Conservation (phyloP, 92 coral and sea anemone genomes). For the Paramuricea clavata region DNA sequence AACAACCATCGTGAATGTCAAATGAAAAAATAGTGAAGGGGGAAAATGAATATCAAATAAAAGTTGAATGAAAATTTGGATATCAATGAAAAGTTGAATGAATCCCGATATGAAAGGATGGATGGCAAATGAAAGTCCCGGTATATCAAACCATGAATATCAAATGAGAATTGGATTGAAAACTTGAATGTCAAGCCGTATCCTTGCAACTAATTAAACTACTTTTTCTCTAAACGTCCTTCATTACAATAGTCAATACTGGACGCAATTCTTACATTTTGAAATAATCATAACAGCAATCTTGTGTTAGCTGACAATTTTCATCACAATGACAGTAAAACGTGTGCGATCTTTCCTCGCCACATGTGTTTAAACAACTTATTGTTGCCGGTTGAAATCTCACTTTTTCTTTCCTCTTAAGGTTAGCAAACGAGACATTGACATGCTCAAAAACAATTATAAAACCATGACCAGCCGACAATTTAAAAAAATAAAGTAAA, state of each 20-base stretch:
- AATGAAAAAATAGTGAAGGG: too few species aligned
- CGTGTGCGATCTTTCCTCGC: constrained; percentile 15
- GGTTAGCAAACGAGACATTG: background rate
- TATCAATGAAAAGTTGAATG: background rate
- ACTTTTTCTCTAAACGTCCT: background rate
- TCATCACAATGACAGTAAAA: constrained; percentile 28
- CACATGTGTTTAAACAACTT: constrained; percentile 11
- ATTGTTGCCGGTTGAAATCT: background rate
- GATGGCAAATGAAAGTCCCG: too few species aligned
- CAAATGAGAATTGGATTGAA: too few species aligned
- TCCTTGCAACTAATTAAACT: too few species aligned
- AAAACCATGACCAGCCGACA: too few species aligned
- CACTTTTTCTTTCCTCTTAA: background rate
- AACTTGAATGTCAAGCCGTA: too few species aligned
- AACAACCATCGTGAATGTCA: too few species aligned
- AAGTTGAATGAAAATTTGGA: background rate
- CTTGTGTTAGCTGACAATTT: constrained; percentile 3
- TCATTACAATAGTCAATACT: background rate
- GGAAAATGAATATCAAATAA: too few species aligned
- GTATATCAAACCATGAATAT: too few species aligned
- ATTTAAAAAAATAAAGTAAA: too few species aligned
- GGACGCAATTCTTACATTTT: background rate
- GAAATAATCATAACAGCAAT: constrained; percentile 24
- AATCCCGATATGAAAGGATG: too few species aligned
- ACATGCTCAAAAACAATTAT: too few species aligned